These are phyloP conservation scores for Zootermopsis nevadensis DNA, from an alignment of 2,888 invertebrate species.

Conservation along the genomic window DNA sequence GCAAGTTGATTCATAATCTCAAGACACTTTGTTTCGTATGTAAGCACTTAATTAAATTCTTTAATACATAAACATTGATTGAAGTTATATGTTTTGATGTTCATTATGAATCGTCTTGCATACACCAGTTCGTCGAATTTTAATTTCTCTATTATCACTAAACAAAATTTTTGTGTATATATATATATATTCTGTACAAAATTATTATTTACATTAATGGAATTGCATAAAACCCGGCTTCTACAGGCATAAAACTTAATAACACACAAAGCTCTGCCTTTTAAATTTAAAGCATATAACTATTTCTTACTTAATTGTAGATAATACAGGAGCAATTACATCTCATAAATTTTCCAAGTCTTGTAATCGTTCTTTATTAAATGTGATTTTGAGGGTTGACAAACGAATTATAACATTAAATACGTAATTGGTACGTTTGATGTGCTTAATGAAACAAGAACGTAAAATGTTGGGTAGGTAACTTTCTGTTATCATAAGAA, in stretches of 20 bases:
- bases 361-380: too few relatives aligned
- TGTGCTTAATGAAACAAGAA: neutral
- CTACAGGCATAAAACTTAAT: neutral
- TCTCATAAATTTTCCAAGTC: too few relatives aligned
- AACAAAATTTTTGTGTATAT: neutral
- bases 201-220: neutral
- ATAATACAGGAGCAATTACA: too few relatives aligned
- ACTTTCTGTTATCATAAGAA: too few relatives aligned
- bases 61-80: neutral
- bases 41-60: neutral
- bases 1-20: slow-evolving; percentile 5
- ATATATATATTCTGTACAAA: neutral
- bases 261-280: neutral
- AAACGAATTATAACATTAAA: neutral
- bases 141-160: slow-evolving; percentile 2
- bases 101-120: slow-evolving; percentile 23
- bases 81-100: neutral
- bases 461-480: too few relatives aligned
- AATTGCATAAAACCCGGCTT: neutral
- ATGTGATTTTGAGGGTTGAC: neutral
- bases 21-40: neutral
- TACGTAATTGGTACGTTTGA: neutral
- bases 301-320: too few relatives aligned
- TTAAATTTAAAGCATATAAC: neutral
- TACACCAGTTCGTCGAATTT: slow-evolving; percentile 12